phyloP scores from a whole-genome alignment of 2,797 vertebrate genomes.

The Sebastes cheni region DNA sequence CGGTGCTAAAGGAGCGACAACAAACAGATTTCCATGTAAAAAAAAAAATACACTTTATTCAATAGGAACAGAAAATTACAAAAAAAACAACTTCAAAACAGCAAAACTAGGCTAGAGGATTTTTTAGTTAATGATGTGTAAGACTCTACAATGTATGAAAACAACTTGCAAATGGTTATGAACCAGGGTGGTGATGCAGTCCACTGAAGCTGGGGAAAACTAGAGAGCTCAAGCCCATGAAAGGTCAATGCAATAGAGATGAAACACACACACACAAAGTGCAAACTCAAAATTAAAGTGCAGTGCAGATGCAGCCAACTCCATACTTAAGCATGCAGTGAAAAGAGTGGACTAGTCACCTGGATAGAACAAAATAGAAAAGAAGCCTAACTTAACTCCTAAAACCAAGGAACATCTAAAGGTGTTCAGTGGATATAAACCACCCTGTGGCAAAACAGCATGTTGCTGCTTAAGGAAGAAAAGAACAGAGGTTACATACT shows the following conservation, averaged over 20 bases:
- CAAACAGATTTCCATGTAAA: neutral
- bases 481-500: neutral
- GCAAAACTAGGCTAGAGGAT: neutral
- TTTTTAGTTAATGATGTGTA: neutral
- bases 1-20: neutral
- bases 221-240: neutral
- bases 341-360: neutral
- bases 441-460: neutral
- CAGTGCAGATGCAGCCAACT: neutral
- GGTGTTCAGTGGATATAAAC: constrained; percentile 26
- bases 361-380: neutral
- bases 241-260: neutral
- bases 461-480: neutral
- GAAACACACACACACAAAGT: neutral
- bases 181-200: neutral
- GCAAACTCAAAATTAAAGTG: neutral
- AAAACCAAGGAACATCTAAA: constrained; percentile 30
- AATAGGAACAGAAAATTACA: neutral
- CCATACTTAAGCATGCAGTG: neutral
- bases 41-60: neutral
- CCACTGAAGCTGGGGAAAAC: neutral
- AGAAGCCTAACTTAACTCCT: neutral
- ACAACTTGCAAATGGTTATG: neutral
- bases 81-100: neutral
- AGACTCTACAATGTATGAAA: neutral